Conservation (phyloP, 2,113 vertebrate species). For the Centrocercus urophasianus region DNA sequence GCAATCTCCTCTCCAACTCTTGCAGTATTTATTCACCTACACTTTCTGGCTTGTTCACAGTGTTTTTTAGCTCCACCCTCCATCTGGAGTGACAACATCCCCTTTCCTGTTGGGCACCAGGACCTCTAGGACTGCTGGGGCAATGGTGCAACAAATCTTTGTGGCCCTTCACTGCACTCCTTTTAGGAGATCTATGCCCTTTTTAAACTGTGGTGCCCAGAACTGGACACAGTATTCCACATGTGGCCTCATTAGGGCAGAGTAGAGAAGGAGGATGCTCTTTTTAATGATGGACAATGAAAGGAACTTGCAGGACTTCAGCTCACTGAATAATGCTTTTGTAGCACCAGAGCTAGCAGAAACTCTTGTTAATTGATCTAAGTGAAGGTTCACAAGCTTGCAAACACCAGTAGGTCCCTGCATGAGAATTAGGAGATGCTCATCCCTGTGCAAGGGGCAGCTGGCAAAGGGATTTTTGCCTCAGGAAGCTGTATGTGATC, state of each 20-base stretch:
- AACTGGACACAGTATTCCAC: no score
- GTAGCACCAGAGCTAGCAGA: rapidly evolving
- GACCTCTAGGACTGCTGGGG: background rate
- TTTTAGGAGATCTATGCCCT: no score
- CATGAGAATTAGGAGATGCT: background rate
- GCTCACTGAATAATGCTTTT: background rate
- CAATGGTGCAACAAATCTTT: background rate
- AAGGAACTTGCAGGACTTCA: background rate
- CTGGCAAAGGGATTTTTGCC: background rate
- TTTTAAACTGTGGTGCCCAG: no score
- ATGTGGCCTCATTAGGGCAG: no score
- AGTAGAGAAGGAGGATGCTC: no score
- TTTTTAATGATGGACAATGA: no score
- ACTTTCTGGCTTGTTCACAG: rapidly evolving
- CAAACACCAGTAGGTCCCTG: background rate
- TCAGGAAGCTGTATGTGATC: background rate
- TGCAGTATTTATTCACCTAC: background rate
- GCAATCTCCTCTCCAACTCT: background rate
- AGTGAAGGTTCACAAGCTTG: background rate
- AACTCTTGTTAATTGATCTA: background rate
- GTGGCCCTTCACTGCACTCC: no score
- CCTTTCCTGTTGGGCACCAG: background rate
- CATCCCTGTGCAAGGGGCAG: background rate
- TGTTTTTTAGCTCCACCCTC: background rate
- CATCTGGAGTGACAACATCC: background rate